Conservation (phyloP, 2,113 vertebrate genomes). For the Psammodynastes pulverulentus region DNA sequence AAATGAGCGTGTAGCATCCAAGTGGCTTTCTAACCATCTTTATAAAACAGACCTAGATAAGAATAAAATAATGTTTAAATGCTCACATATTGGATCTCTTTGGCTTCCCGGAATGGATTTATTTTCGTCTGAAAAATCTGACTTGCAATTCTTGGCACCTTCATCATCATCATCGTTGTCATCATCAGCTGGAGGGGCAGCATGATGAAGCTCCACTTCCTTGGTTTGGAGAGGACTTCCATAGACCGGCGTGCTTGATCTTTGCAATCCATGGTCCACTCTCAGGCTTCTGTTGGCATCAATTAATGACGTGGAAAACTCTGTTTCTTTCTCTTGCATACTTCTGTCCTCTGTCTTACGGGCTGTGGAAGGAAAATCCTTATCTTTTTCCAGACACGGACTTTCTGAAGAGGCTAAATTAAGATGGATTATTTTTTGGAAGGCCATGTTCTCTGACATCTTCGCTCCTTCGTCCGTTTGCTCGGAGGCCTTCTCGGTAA, state of each 20-base stretch:
- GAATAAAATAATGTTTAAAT: slow-evolving; percentile 1
- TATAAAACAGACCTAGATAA: background rate
- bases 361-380: background rate
- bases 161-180: slow-evolving; percentile 38
- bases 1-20: background rate
- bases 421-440: slow-evolving; percentile 14
- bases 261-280: slow-evolving; percentile 15
- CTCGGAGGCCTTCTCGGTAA: slow-evolving; percentile 7
- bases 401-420: background rate
- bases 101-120: slow-evolving; percentile 35
- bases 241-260: slow-evolving; percentile 19
- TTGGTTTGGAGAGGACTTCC: slow-evolving; percentile 26
- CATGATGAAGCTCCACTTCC: slow-evolving; percentile 8
- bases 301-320: background rate
- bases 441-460: background rate
- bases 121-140: slow-evolving; percentile 57
- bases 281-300: slow-evolving; percentile 30
- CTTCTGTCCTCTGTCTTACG: background rate
- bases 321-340: background rate
- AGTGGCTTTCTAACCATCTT: background rate
- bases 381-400: background rate
- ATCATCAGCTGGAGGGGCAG: slow-evolving; percentile 2
- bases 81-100: slow-evolving; percentile 65
- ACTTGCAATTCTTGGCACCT: slow-evolving; percentile 43
- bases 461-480: slow-evolving; percentile 9